Conservation (phyloP, 2,797 vertebrate species). For the Moxostoma hubbsi region DNA sequence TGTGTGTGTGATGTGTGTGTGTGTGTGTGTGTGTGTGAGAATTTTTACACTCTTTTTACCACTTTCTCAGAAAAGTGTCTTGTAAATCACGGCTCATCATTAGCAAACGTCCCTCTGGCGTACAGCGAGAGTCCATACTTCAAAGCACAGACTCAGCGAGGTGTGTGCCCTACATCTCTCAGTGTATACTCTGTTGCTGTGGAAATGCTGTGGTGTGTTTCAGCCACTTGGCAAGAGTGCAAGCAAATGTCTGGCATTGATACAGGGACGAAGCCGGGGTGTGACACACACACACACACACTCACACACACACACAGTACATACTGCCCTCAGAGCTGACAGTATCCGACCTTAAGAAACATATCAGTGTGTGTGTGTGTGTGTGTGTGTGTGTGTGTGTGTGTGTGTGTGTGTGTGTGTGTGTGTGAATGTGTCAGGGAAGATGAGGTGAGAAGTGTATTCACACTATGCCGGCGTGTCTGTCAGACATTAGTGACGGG, state of each 20-base stretch:
- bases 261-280: slow-evolving; percentile 46
- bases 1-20: too few species aligned
- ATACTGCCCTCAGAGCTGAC: slow-evolving; percentile 18
- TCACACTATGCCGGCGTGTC: not conserved
- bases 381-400: too few species aligned
- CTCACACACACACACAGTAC: slow-evolving; percentile 8
- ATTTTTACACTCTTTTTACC: not conserved
- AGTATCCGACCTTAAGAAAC: slow-evolving; percentile 45
- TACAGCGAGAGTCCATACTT: slow-evolving; percentile 24
- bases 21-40: not conserved
- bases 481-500: not conserved
- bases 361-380: not conserved
- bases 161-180: slow-evolving; percentile 53
- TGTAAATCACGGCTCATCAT: slow-evolving; percentile 13
- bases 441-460: not conserved
- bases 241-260: slow-evolving; percentile 51
- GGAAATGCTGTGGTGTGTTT: slow-evolving; percentile 54
- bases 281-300: slow-evolving; percentile 28
- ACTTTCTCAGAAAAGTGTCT: not conserved
- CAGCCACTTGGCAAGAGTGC: slow-evolving; percentile 46
- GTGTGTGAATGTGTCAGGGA: not conserved
- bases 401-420: not conserved
- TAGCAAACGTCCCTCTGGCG: not conserved
- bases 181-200: slow-evolving; percentile 52
- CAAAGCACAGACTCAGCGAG: slow-evolving; percentile 40